phyloP scores from a whole-genome alignment of 2,888 invertebrate species.

The Dysmachus trigonus region DNA sequence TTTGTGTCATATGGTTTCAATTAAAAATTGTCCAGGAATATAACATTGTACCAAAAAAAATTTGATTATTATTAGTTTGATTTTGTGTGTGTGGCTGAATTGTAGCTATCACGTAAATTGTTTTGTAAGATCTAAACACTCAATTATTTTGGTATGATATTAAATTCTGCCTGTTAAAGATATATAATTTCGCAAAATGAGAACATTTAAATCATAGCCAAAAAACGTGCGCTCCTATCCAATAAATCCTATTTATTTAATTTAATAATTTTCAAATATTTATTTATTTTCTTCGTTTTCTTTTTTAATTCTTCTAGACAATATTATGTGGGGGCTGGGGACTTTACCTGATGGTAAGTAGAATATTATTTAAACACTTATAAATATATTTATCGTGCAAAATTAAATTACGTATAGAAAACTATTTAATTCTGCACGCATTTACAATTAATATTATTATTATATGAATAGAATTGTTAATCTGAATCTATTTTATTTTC shows the following conservation, averaged over 20 bases:
- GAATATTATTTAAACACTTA: constrained; percentile 15
- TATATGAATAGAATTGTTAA: background rate
- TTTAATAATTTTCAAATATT: background rate
- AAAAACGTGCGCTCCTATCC: background rate
- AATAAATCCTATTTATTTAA: background rate
- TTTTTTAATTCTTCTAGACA: constrained; percentile 75
- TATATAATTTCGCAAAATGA: constrained; percentile 4
- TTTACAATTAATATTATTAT: background rate
- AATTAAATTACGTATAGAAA: background rate
- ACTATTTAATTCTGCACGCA: background rate
- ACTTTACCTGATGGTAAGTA: constrained; percentile 96
- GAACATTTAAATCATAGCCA: background rate
- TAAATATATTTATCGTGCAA: background rate
- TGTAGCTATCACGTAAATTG: background rate
- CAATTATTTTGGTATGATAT: background rate
- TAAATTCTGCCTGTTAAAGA: background rate
- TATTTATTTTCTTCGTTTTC: constrained; percentile 48
- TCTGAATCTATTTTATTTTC: constrained; percentile 53
- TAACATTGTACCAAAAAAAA: background rate
- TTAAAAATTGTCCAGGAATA: background rate
- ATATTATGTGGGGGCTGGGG: constrained; percentile 98
- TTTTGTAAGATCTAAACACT: background rate
- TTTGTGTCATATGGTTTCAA: background rate
- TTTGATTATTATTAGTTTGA: background rate
- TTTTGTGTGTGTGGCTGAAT: background rate